phyloP scores from a whole-genome alignment of 2,888 invertebrate genomes.

The Abscondita cerata region DNA sequence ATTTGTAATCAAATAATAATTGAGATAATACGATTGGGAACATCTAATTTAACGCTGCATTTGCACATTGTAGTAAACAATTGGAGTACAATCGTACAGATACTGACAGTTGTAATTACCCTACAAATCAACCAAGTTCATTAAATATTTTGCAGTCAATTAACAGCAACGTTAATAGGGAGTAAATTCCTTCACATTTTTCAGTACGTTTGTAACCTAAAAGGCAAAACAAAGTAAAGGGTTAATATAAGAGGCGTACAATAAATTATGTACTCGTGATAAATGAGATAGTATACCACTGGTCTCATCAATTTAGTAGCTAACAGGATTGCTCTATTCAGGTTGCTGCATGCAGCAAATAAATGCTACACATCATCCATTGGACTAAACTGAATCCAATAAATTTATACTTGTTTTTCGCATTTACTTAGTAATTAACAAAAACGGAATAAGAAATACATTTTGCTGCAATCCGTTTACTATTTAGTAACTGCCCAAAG shows the following conservation, averaged over 20 bases:
- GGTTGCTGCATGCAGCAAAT: slow-evolving; percentile 21
- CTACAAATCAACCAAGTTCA: too few species aligned
- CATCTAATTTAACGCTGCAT: too few species aligned
- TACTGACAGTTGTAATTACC: too few species aligned
- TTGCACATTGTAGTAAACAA: too few species aligned
- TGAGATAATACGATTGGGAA: too few species aligned
- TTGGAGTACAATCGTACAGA: too few species aligned
- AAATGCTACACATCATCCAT: slow-evolving; percentile 18
- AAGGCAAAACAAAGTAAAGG: slow-evolving; percentile 13
- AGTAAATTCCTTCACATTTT: too few species aligned
- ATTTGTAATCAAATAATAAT: too few species aligned
- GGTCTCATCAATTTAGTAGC: slow-evolving; percentile 25
- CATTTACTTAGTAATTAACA: slow-evolving; percentile 3
- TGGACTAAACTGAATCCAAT: slow-evolving; percentile 20
- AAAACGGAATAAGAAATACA: background rate
- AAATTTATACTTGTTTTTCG: slow-evolving; percentile 11
- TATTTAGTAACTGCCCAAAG: too few species aligned
- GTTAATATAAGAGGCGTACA: slow-evolving; percentile 15
- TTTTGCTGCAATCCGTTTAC: background rate
- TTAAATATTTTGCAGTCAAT: background rate
- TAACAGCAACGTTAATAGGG: background rate
- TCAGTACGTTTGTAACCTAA: background rate
- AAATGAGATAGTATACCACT: slow-evolving; percentile 15
- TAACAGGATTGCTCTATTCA: slow-evolving; percentile 24
- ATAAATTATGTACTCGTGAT: slow-evolving; percentile 27